Conservation (phyloP, 2,888 invertebrate species). For the Hipparchia sbordonii region DNA sequence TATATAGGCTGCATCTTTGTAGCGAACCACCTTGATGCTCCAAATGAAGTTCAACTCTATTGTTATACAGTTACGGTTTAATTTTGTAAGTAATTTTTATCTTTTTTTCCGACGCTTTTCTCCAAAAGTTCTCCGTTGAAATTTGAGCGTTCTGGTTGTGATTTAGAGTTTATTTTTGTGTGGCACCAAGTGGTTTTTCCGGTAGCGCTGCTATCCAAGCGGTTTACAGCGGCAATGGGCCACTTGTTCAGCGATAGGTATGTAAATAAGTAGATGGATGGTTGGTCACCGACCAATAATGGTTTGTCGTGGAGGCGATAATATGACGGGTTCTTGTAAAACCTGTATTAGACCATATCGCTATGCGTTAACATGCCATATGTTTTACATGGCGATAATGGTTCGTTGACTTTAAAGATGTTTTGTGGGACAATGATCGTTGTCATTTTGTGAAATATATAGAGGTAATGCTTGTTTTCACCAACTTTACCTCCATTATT, state of each 20-base stretch:
- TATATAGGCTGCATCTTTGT: constrained; percentile 71
- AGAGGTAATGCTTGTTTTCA: too few species aligned
- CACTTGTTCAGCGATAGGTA: constrained; percentile 76
- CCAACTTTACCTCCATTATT: too few species aligned
- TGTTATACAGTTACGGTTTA: constrained; percentile 7
- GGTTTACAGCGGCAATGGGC: constrained; percentile 72
- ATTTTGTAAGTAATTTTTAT: constrained; percentile 35
- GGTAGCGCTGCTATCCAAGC: constrained; percentile 68
- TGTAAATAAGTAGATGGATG: constrained; percentile 80
- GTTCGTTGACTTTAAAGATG: constrained; percentile 31
- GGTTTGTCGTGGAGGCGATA: constrained; percentile 54
- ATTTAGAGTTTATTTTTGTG: constrained; percentile 48
- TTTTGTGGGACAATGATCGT: constrained; percentile 26
- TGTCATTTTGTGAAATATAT: neutral
- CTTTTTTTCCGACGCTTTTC: constrained; percentile 59
- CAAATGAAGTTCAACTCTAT: constrained; percentile 47
- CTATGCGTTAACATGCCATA: constrained; percentile 25
- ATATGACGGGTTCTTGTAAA: constrained; percentile 48
- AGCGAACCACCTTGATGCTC: constrained; percentile 49
- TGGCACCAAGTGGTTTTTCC: constrained; percentile 58
- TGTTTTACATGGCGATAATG: constrained; percentile 27
- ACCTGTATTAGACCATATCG: constrained; percentile 39
- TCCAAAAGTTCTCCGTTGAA: constrained; percentile 39
- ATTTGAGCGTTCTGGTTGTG: constrained; percentile 37
- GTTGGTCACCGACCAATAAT: constrained; percentile 74